phyloP scores from a whole-genome alignment of 2,797 vertebrate species.

The Myotis pilosus region DNA sequence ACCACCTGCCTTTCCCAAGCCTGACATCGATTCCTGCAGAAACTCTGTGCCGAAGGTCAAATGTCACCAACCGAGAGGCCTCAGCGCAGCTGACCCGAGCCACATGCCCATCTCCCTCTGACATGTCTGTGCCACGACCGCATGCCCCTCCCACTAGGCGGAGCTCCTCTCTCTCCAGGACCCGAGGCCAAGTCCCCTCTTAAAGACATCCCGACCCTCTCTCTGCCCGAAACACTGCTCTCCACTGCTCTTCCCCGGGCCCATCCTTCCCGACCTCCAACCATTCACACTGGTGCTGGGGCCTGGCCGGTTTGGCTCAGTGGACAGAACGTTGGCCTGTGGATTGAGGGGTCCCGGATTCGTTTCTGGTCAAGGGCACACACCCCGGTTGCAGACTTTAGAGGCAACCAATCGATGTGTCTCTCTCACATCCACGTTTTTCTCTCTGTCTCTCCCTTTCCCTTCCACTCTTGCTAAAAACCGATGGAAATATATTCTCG shows the following conservation, averaged over 20 bases:
- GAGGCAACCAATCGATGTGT: too few species aligned
- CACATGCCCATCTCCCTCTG: not conserved
- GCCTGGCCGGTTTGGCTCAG: too few species aligned
- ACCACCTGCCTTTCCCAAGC: not conserved
- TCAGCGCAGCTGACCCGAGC: not conserved
- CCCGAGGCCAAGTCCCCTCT: not conserved
- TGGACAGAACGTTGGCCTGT: too few species aligned
- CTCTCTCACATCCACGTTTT: too few species aligned
- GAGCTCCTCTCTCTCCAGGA: not conserved
- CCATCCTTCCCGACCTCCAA: not conserved
- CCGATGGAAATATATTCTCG: too few species aligned
- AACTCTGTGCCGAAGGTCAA: not conserved
- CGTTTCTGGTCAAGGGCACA: too few species aligned
- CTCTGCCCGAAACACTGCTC: fast-evolving
- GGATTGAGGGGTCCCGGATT: too few species aligned
- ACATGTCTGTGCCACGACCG: not conserved
- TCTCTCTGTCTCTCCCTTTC: too few species aligned
- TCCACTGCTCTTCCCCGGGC: not conserved
- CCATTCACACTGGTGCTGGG: too few species aligned
- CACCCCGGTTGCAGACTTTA: too few species aligned
- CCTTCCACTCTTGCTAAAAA: too few species aligned
- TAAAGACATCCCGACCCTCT: not conserved
- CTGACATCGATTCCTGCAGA: not conserved
- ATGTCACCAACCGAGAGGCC: not conserved
- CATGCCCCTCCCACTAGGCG: not conserved